phyloP scores from a whole-genome alignment of 2,113 vertebrate species.

The Apus apus region DNA sequence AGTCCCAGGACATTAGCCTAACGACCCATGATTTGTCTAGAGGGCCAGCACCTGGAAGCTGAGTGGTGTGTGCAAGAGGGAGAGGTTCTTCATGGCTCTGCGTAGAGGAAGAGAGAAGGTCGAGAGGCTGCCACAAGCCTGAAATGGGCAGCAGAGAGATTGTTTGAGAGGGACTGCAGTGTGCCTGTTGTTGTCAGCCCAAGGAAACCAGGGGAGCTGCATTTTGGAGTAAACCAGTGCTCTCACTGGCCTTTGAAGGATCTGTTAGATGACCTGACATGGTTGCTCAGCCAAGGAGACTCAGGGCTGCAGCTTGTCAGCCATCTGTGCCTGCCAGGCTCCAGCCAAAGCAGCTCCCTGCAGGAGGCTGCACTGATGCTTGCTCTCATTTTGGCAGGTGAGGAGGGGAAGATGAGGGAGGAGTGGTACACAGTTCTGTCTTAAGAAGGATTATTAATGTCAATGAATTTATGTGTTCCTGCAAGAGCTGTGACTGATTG shows the following conservation, averaged over 20 bases:
- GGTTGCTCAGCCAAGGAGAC: background rate
- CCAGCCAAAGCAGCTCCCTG: background rate
- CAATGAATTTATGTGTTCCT: conserved; percentile 43
- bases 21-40: fast-evolving
- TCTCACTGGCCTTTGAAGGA: background rate
- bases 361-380: background rate
- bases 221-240: background rate
- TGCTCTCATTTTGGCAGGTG: conserved; percentile 38
- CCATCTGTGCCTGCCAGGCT: conserved; percentile 30
- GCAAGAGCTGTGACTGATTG: conserved; percentile 36
- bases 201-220: background rate
- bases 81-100: background rate
- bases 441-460: conserved; percentile 40
- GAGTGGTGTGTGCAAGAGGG: background rate
- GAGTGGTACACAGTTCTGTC: conserved; percentile 12
- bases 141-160: background rate
- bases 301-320: background rate
- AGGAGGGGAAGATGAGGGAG: background rate
- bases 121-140: background rate
- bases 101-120: background rate
- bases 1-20: background rate
- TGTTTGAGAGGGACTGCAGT: background rate
- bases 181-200: background rate
- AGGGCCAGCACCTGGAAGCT: background rate
- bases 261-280: background rate